Conservation (phyloP, 1,140 invertebrate species). For the Saccostrea echinata region DNA sequence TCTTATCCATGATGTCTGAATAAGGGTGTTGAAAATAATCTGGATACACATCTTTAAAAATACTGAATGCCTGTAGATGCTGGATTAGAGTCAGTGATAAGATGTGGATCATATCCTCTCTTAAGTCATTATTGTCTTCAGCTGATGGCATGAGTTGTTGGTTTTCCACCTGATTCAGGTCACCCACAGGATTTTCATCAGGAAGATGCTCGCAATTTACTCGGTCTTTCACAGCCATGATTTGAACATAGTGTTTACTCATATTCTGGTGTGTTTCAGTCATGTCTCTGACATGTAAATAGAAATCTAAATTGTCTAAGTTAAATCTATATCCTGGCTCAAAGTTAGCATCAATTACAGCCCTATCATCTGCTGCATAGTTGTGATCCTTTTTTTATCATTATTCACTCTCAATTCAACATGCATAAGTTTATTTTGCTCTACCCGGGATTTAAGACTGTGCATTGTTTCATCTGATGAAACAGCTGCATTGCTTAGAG, state of each 20-base stretch:
- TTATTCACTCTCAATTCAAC: neutral
- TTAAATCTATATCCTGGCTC: constrained; percentile 7
- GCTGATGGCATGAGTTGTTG: neutral
- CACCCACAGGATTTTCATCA: neutral
- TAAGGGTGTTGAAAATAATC: neutral
- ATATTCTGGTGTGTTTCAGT: neutral
- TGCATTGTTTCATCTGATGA: neutral
- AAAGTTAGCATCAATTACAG: neutral
- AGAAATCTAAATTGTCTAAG: constrained; percentile 24
- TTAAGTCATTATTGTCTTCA: neutral
- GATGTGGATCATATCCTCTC: constrained; percentile 17
- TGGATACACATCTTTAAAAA: constrained; percentile 14
- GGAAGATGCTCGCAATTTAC: constrained; percentile 25
- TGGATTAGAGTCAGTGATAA: neutral
- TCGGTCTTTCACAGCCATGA: constrained; percentile 26
- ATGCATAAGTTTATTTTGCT: neutral
- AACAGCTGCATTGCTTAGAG: too few species aligned
- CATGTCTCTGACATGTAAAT: neutral
- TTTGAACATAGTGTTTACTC: neutral
- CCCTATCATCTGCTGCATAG: neutral
- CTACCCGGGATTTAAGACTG: neutral
- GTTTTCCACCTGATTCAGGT: neutral
- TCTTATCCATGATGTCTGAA: constrained; percentile 14
- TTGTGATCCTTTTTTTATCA: neutral
- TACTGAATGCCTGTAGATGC: neutral